Conservation (phyloP, 2,113 vertebrate species). For the Illadopsis cleaveri region DNA sequence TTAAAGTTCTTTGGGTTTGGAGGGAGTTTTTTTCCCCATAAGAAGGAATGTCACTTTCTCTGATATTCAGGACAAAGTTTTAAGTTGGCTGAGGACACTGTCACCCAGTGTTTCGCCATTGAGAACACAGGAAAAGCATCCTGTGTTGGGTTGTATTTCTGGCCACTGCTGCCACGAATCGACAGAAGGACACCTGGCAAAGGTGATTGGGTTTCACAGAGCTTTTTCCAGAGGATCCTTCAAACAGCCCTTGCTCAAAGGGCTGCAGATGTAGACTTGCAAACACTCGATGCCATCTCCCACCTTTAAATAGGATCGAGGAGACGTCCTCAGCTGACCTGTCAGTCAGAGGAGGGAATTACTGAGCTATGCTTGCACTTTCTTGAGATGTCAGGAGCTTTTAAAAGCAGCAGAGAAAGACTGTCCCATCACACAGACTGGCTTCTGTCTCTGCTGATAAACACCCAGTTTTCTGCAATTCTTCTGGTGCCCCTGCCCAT, state of each 20-base stretch:
- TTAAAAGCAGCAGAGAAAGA: not conserved
- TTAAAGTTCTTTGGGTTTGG: not conserved
- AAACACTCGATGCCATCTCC: not conserved
- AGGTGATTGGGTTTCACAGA: not conserved
- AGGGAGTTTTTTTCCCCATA: fast-evolving
- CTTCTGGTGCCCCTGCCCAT: not conserved
- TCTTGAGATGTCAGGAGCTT: not conserved
- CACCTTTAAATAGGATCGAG: not conserved
- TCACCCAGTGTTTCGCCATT: not conserved
- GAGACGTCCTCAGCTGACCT: constrained; percentile 38
- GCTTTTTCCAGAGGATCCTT: not conserved
- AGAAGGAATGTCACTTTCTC: not conserved
- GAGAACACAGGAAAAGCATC: not conserved
- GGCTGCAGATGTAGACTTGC: not conserved
- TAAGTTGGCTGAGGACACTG: not conserved
- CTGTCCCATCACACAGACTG: not conserved
- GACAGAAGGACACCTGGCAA: not conserved
- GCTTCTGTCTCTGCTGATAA: not conserved
- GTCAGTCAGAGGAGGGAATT: not conserved
- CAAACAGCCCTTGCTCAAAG: not conserved
- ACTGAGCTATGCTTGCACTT: not conserved
- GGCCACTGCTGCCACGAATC: not conserved
- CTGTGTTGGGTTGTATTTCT: not conserved
- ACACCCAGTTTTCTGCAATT: not conserved
- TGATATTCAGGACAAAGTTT: not conserved